These are phyloP conservation scores for Andrena flavipes DNA, from an alignment of 2,888 invertebrate genomes.

Conservation along the genomic window DNA sequence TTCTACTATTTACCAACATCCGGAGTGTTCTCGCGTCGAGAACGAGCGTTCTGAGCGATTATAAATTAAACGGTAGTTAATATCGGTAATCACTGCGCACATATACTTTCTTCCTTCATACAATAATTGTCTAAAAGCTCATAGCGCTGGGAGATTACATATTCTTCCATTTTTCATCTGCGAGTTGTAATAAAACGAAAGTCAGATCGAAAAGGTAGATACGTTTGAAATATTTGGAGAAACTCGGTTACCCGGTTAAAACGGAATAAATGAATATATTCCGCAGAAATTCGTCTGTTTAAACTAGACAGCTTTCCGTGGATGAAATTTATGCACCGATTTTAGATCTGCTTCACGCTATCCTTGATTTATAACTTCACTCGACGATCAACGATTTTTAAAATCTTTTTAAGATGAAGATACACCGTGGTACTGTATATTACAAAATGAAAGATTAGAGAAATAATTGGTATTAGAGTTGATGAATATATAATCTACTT, in stretches of 20 bases:
- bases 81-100: not conserved
- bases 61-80: not conserved
- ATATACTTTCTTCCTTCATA: conserved; percentile 7
- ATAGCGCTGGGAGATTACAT: not conserved
- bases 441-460: not conserved
- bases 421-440: no score
- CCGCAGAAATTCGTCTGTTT: not conserved
- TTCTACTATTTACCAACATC: conserved; percentile 25
- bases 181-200: not conserved
- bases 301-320: not conserved
- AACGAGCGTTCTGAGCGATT: not conserved
- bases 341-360: not conserved
- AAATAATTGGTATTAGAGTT: no score
- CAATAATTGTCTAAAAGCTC: not conserved
- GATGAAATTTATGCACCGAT: not conserved
- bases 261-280: conserved; percentile 2
- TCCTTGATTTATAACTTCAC: not conserved
- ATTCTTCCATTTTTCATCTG: not conserved
- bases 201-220: not conserved
- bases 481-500: no score
- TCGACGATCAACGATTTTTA: not conserved
- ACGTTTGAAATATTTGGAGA: conserved; percentile 23
- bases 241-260: conserved; percentile 30
- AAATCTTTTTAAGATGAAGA: not conserved
- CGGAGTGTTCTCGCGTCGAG: conserved; percentile 13